Evolutionary conservation across 2,888 invertebrate genomes (phyloP).

Genomic region (Macrostomum cliftonense): DNA sequence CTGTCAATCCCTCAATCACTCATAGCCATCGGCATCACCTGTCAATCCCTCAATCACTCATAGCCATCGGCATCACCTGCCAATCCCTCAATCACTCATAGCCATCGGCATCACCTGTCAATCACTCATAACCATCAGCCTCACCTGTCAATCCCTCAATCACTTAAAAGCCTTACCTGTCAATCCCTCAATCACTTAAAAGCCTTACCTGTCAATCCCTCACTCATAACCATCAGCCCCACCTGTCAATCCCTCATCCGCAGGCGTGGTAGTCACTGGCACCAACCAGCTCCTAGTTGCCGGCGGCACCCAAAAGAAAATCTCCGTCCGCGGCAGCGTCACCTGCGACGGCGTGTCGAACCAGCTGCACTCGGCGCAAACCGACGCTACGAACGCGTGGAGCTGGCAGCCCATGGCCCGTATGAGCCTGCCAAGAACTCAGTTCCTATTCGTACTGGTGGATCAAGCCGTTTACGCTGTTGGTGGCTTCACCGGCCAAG

Average conservation of each 20-base stretch:
- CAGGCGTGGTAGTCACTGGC: conserved; percentile 27
- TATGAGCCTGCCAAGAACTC: conserved; percentile 40
- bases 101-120: too few species aligned
- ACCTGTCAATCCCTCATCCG: not conserved
- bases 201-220: too few species aligned
- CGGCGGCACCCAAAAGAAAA: conserved; percentile 31
- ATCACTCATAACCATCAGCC: too few species aligned
- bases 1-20: too few species aligned
- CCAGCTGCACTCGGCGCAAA: conserved; percentile 29
- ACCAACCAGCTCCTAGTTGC: conserved; percentile 32
- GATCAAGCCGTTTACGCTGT: conserved; percentile 42
- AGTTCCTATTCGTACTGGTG: conserved; percentile 40
- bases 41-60: too few species aligned
- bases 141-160: too few species aligned
- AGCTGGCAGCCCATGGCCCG: conserved; percentile 41
- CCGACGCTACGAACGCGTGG: conserved; percentile 31
- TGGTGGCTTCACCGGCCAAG: conserved; percentile 41
- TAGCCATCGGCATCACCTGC: too few species aligned
- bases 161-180: too few species aligned
- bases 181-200: too few species aligned
- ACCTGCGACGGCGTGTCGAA: conserved; percentile 29
- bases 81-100: too few species aligned
- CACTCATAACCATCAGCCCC: too few species aligned
- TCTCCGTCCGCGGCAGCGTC: conserved; percentile 29
- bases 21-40: too few species aligned